Conservation (phyloP, 2,888 invertebrate genomes). For the Aphrophora alni region DNA sequence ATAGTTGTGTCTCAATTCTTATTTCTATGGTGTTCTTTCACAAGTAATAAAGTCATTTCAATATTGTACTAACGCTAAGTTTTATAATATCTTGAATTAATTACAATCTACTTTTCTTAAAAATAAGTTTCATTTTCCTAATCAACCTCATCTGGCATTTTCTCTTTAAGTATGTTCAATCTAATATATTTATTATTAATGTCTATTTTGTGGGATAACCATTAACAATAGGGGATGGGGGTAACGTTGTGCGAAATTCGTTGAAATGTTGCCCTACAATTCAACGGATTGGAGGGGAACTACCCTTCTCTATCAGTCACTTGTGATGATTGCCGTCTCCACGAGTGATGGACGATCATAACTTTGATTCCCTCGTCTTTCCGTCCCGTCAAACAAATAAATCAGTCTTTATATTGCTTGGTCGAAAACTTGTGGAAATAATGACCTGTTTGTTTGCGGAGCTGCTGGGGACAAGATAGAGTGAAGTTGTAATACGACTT, state of each 20-base stretch:
- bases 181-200: neutral
- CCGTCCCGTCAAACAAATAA: neutral
- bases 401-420: neutral
- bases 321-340: conserved; percentile 2
- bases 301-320: neutral
- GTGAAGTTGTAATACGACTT: neutral
- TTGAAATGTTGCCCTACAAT: neutral
- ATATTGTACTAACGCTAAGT: no score
- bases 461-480: no score
- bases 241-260: no score
- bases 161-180: no score
- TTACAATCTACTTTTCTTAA: no score
- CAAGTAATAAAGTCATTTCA: no score
- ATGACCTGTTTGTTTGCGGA: neutral
- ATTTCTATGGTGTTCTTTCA: no score
- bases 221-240: neutral
- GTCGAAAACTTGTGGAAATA: neutral
- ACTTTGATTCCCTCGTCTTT: no score
- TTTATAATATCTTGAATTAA: no score
- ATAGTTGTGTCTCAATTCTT: no score
- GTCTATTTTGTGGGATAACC: neutral
- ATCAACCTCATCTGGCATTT: no score
- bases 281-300: neutral
- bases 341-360: neutral
- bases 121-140: no score